Conservation (phyloP, 1,140 invertebrate species). For the Frieseomelitta varia region DNA sequence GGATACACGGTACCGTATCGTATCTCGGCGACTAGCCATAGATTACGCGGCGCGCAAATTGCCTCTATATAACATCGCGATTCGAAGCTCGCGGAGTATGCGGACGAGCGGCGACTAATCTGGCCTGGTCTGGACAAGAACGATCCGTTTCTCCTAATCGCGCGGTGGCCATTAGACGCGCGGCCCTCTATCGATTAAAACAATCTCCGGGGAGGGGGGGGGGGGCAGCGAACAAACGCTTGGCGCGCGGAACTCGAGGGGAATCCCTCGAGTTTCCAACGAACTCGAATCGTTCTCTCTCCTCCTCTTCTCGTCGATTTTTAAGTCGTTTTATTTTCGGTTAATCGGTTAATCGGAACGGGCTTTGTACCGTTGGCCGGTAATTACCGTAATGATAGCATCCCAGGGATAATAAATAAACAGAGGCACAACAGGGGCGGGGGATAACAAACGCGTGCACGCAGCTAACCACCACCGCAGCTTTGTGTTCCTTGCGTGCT, state of each 20-base stretch:
- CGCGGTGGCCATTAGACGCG: constrained; percentile 49
- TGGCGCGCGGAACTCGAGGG: neutral
- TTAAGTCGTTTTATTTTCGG: neutral
- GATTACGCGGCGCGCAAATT: constrained; percentile 63
- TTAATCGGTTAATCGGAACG: constrained; percentile 15
- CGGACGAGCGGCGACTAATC: constrained; percentile 54
- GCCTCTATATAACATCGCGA: constrained; percentile 50
- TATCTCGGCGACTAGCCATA: constrained; percentile 49
- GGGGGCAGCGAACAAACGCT: too few species aligned
- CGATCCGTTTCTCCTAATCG: constrained; percentile 61
- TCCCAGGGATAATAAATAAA: constrained; percentile 21
- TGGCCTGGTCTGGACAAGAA: constrained; percentile 42
- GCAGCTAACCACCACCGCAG: neutral
- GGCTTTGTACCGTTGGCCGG: neutral
- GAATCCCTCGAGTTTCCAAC: neutral
- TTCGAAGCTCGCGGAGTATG: constrained; percentile 40
- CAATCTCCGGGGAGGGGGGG: constrained; percentile 19
- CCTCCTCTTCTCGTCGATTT: neutral
- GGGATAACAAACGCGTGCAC: constrained; percentile 1
- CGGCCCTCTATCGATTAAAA: constrained; percentile 58
- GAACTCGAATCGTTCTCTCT: neutral
- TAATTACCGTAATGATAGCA: constrained; percentile 36
- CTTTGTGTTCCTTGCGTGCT: neutral
- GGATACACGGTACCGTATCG: constrained; percentile 47
- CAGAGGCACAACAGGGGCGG: neutral